Evolutionary conservation across 2,888 invertebrate species (phyloP), one percentile per base, ranked within the genome.

Genomic region (Eumerus sabulonum): DNA sequence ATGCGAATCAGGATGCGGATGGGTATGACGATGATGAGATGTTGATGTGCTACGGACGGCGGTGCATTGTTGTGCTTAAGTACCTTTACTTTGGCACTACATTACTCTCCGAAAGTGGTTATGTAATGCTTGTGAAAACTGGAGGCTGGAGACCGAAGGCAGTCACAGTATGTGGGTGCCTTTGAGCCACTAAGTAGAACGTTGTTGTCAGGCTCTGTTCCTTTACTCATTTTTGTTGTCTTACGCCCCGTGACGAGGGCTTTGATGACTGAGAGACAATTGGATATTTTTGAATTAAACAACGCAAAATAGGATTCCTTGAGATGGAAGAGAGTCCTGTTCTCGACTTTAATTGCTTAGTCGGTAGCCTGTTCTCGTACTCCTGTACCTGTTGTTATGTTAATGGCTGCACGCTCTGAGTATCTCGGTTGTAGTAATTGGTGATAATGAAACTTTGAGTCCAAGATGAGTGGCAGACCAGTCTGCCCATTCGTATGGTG

Each of bases 51-150:
- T 42, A 19, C 17, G 53, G 47, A 47, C 18, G 40, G 56, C 56
- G 60, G 48, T 56, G 62, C 71, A 76, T 76, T 76, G 71, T 72
- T 76, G 76, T 76, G 71, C 62, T 76, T 76, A 72, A 76, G 71
- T 72, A 62, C 76, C 76, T 76, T 71, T 76, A 71, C 76, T 76
- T 72, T 72, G 76, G 71, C 66, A 76, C 76, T 71, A 72, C 62
- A 76, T 76, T 76, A 71, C 76, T 76, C 76, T 76, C 66, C 45
- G 40, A 57, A 57, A 62, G 62, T 72, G 76, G 71, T 66, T 44
- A 56, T 71, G 76, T 60, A 64, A 57, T 60, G 40, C 40, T 51
- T 27, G 44, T 18, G 71, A 71, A 17, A 19, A 36, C 35, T 35
- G 51, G 16, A 38, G 17, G 42, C 40, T 40, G 11, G 11, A 9